Evolutionary conservation across 2,113 vertebrate genomes (phyloP).

Genomic region (Dromiciops gliroides): DNA sequence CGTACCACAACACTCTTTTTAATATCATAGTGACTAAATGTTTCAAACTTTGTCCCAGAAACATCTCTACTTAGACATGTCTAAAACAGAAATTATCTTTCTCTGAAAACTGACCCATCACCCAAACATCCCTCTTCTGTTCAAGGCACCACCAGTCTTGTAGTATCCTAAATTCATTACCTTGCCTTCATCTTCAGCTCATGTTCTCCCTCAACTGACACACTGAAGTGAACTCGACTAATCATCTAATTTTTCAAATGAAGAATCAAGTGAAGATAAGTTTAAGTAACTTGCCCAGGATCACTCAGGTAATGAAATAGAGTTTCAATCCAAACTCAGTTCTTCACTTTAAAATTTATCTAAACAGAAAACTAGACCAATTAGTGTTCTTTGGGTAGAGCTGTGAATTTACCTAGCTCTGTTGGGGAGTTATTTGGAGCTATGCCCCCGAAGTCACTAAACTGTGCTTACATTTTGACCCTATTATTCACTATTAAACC

Average conservation of each 20-base stretch:
- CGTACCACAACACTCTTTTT: neutral
- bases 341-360: neutral
- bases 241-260: neutral
- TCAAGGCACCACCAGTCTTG: neutral
- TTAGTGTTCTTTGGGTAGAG: neutral
- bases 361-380: neutral
- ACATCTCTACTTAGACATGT: neutral
- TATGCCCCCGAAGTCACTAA: neutral
- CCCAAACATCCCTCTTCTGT: neutral
- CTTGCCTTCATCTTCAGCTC: too few species aligned
- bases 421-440: neutral
- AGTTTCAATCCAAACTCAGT: neutral
- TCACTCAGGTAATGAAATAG: neutral
- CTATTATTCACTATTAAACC: neutral
- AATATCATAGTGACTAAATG: neutral
- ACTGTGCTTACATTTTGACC: neutral
- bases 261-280: neutral
- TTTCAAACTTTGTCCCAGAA: neutral
- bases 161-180: neutral
- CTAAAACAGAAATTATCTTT: neutral
- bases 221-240: neutral
- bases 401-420: neutral
- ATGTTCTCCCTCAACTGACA: neutral
- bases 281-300: neutral
- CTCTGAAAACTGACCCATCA: neutral